A percentile compares a stretch with the other conserved stretches of the same genome.
Conservation (phyloP, 2,888 invertebrate genomes). For the Andrena dorsata region DNA sequence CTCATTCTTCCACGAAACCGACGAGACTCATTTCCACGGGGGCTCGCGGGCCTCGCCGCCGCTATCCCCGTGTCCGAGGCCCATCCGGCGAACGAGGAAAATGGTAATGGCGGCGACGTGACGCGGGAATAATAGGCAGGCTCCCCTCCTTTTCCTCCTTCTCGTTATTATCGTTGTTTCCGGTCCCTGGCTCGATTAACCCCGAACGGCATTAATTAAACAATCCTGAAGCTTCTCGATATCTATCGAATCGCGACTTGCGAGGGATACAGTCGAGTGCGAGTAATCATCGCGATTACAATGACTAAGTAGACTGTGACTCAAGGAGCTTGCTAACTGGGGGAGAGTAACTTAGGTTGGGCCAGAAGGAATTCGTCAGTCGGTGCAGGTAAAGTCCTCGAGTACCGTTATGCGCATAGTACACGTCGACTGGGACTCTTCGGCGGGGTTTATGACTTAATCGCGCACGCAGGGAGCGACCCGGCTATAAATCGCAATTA, state of each 20-base stretch:
- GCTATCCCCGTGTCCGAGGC: not conserved
- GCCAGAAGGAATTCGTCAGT: no score
- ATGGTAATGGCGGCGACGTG: conserved; percentile 44
- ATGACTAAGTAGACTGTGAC: no score
- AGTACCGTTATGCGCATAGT: no score
- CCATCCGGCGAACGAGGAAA: conserved; percentile 24
- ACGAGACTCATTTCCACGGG: conserved; percentile 9
- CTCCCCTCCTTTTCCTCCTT: conserved; percentile 1
- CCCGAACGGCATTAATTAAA: not conserved
- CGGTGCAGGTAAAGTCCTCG: no score
- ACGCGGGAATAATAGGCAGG: conserved; percentile 22
- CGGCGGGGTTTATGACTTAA: not conserved
- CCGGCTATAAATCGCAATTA: not conserved
- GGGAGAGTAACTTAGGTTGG: no score
- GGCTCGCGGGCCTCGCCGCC: not conserved
- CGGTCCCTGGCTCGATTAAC: conserved; percentile 23
- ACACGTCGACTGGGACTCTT: no score
- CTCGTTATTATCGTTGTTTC: not conserved
- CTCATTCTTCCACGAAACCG: conserved; percentile 14
- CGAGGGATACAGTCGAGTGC: no score
- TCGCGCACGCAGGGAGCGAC: not conserved
- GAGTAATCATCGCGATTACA: no score
- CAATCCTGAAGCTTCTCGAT: no score
- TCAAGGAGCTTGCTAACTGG: no score
- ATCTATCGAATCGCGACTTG: no score